Evolutionary conservation across 1,140 invertebrate species (phyloP).

Genomic region (Sinonovacula constricta): DNA sequence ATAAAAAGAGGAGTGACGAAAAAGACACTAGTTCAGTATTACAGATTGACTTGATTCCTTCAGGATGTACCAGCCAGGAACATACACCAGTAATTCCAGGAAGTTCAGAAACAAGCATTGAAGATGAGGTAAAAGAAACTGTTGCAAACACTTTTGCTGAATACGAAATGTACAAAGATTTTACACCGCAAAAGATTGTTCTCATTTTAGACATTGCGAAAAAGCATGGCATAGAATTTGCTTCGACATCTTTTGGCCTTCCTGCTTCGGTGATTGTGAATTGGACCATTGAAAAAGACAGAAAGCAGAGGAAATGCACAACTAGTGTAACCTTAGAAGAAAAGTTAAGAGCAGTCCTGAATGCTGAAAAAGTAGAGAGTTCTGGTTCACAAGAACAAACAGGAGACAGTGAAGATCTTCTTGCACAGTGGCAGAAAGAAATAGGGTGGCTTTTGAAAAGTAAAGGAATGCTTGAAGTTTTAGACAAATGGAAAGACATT

Average conservation of each 20-base stretch:
- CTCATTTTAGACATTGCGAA: constrained; percentile 46
- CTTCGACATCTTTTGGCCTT: constrained; percentile 41
- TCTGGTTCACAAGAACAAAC: background rate
- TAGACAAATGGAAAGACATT: constrained; percentile 38
- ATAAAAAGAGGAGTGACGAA: too few species aligned
- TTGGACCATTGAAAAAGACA: constrained; percentile 50
- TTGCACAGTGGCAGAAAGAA: constrained; percentile 22
- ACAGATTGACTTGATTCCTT: too few species aligned
- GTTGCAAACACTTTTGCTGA: too few species aligned
- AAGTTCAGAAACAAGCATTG: too few species aligned
- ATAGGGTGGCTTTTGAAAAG: constrained; percentile 33
- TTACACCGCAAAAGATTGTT: constrained; percentile 41
- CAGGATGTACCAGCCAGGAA: too few species aligned
- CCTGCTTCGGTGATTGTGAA: constrained; percentile 40
- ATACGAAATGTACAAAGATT: constrained; percentile 45
- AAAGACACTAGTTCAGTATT: too few species aligned
- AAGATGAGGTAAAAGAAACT: too few species aligned
- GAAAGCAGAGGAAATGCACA: constrained; percentile 36
- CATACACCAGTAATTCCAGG: too few species aligned
- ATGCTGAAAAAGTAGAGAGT: background rate
- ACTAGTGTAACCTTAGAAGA: constrained; percentile 32
- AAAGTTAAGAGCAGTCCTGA: constrained; percentile 24
- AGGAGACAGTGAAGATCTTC: background rate
- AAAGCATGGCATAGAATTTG: constrained; percentile 46
- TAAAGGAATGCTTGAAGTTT: constrained; percentile 22